Base-by-base conservation (phyloP, 2,113 vertebrate species). In the Pedetes capensis region DNA sequence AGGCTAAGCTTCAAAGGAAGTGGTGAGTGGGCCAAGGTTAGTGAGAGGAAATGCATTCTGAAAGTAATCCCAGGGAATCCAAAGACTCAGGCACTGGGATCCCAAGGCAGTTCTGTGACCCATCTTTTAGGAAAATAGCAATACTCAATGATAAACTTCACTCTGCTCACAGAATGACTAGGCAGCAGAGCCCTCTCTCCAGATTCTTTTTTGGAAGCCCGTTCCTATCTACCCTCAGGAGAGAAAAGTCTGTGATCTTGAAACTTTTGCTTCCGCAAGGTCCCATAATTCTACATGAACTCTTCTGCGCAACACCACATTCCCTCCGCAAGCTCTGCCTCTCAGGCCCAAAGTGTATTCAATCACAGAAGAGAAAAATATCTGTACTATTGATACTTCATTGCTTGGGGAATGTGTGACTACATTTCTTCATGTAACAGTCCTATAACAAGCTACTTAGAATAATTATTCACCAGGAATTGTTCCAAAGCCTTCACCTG, bases 381-480 rank as follows among this genome's bases (percentile, higher is more conserved):
- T 12, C 2, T 51, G 17, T 66, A 64, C 32, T 29, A 39, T 66
- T 78, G 14, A 32, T 72, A 14, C 0, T 61, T 53, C 12, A 0
- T 51, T 39, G 7, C 8, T 29, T 8, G 1, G 29, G 18, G 29
- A 49, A 29, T 51, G 3, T 59, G 2, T 49, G 59, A 51, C 3
- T 63, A 25, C 5, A 16, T 13, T 53, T 80, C 47, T 57, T 49
- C 8, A 72, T 32, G 49, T 42, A 82, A 75, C 23, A 22, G n/a
- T 59, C n/a, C 34, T 59, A 80, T 75, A 75, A 9, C 5, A 76
- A 96, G 3, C 3, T 5, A 55, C 0, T 49, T 23, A 34, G 23
- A 39, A 18, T 63, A 79, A 66, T 69, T 78, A 57, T 81, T 91
- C 68, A 78, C n/a, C 72, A 39, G 83, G 14, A 66, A 51, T 25